Conservation (phyloP, 1,140 invertebrate genomes). For the Grapholita molesta region DNA sequence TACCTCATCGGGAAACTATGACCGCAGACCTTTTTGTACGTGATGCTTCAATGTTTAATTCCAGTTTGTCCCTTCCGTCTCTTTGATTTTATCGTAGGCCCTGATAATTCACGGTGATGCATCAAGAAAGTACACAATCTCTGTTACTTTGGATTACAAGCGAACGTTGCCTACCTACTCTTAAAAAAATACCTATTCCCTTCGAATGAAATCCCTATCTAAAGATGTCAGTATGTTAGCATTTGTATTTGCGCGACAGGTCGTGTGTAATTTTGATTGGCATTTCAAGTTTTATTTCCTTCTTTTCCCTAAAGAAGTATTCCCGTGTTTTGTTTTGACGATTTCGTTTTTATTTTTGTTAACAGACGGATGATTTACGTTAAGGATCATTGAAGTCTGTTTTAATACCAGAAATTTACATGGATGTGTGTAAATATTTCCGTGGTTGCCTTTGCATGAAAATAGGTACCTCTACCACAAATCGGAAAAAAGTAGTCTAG, state of each 20-base stretch:
- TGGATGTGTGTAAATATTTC: neutral
- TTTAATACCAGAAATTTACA: neutral
- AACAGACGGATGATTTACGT: constrained; percentile 2
- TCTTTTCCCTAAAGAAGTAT: neutral
- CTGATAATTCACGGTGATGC: constrained; percentile 13
- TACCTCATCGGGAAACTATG: constrained; percentile 17
- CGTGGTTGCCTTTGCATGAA: too few relatives aligned
- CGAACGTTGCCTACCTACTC: neutral
- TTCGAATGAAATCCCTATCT: constrained; percentile 1
- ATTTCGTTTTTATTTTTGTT: constrained; percentile 9
- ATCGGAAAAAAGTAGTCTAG: too few relatives aligned
- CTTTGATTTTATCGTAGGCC: constrained; percentile 19
- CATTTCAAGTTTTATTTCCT: constrained; percentile 12
- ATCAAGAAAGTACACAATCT: constrained; percentile 3
- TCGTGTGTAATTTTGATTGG: constrained; percentile 15
- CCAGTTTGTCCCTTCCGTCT: constrained; percentile 18
- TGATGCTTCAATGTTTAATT: constrained; percentile 19
- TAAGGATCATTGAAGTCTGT: constrained; percentile 3
- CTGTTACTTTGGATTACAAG: constrained; percentile 11
- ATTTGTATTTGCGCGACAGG: constrained; percentile 6
- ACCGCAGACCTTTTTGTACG: constrained; percentile 18
- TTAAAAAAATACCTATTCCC: neutral
- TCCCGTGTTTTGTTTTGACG: constrained; percentile 8
- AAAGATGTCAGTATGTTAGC: constrained; percentile 11
- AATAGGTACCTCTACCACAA: too few relatives aligned